These are phyloP conservation scores for Diabrotica virgifera DNA, from an alignment of 1,140 invertebrate genomes.

Conservation along the genomic window DNA sequence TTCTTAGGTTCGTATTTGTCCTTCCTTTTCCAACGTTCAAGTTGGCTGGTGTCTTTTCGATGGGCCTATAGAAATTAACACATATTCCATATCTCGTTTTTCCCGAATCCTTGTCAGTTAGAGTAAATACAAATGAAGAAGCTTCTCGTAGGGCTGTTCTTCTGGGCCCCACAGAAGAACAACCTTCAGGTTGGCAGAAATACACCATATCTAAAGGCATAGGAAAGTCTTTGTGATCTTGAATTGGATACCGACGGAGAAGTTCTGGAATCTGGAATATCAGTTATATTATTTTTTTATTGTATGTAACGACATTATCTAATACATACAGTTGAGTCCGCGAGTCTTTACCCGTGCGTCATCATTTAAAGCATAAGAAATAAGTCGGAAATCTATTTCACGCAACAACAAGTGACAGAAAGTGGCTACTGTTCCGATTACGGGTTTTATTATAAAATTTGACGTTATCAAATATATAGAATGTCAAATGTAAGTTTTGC, in stretches of 20 bases:
- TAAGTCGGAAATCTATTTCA: too few species aligned
- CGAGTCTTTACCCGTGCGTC: too few species aligned
- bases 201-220: constrained; percentile 97
- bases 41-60: constrained; percentile 58
- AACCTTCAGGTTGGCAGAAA: constrained; percentile 99
- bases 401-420: too few species aligned
- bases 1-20: constrained; percentile 60
- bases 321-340: too few species aligned
- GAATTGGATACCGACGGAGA: constrained; percentile 92
- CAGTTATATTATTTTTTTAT: neutral
- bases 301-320: too few species aligned
- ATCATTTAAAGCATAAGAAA: too few species aligned
- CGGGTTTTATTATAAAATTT: too few species aligned
- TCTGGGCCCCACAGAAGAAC: constrained; percentile 84
- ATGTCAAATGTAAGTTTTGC: too few species aligned
- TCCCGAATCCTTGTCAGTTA: constrained; percentile 99
- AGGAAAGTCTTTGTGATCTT: constrained; percentile 97
- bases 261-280: constrained; percentile 76
- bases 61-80: constrained; percentile 95
- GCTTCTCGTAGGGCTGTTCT: constrained; percentile 82
- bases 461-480: too few species aligned
- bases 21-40: constrained; percentile 36
- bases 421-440: too few species aligned
- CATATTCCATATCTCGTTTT: constrained; percentile 84
- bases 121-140: constrained; percentile 95